Percentiles rank a stretch among this genome's conserved stretches.
Evolutionary conservation across 2,797 vertebrate species (phyloP).

Genomic region (Danio jaintianensis): DNA sequence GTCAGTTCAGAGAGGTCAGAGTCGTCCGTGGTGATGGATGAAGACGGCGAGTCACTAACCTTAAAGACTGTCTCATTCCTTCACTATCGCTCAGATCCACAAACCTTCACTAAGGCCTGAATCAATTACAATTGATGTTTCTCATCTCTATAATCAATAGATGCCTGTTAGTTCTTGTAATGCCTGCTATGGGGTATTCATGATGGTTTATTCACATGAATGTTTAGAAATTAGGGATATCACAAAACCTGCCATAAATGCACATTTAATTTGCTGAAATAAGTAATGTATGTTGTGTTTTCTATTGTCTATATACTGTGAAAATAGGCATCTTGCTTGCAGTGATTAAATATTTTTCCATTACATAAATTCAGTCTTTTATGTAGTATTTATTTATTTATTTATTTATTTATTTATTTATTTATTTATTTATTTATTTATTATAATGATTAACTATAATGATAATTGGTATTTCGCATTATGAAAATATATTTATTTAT

Average conservation of each 20-base stretch:
- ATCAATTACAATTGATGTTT: conserved; percentile 29
- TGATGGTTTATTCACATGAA: not conserved
- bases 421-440: no score
- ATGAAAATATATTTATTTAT: no score
- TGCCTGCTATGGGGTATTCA: not conserved
- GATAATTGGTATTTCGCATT: no score
- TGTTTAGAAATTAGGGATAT: not conserved
- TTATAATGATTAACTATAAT: no score
- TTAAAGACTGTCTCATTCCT: not conserved
- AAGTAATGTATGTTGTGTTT: no score
- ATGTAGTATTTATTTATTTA: no score
- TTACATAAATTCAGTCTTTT: no score
- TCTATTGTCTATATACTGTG: no score
- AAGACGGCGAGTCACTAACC: conserved; percentile 10
- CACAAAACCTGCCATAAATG: not conserved
- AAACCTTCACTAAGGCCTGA: conserved; percentile 3
- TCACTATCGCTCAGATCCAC: conserved; percentile 6
- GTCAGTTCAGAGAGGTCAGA: conserved; percentile 12
- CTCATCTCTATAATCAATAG: conserved; percentile 36
- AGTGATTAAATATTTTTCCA: no score
- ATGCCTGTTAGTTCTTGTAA: not conserved
- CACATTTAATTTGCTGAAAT: not conserved
- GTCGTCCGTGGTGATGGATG: not conserved
- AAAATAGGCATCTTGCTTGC: not conserved
- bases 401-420: no score